Base-by-base conservation (phyloP, 2,797 vertebrate genomes). In the Distichodus sexfasciatus region DNA sequence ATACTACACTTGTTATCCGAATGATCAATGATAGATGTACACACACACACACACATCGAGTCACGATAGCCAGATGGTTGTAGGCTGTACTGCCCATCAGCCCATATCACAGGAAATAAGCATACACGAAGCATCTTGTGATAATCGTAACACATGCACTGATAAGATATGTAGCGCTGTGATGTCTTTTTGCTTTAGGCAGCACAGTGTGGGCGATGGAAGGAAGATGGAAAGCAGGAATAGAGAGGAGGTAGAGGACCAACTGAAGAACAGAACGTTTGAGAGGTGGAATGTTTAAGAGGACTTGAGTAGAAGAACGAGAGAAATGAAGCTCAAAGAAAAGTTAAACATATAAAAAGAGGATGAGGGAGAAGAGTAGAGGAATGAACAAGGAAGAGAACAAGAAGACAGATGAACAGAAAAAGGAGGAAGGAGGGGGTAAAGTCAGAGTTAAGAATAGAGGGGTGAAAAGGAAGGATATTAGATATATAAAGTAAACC, bases 101-200 rank as follows among this genome's bases (percentile, higher is more conserved):
- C 50, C 50, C 57, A 63, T 41, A 66, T 78, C 54, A 72, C 69
- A 75, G 65, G 62, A 69, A 72, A 58, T 54, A 59, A 66, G 60
- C 41, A 69, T 66, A 57, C 55, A 62, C 60, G 72, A 78, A 75
- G 60, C 11, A 24, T 66, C 29, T 59, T 73, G 21, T 63, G 38
- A 72, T 51, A 63, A 74, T 62, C 57, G 64, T 43, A 64, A 60
- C 59, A 63, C 47, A 66, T 69, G 54, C 6, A 47, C 53, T 50
- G 68, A 71, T 68, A 68, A 72, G 54, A 74, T 61, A 61, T 35
- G 57, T 75, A 60, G 60, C 0, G 15, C 64, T 48, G 40, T 58
- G 57, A 24, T 67, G 35, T 71, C 61, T 55, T 57, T 36, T 26
- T 53, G 54, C 69, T 26, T 63, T 50, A 1, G 55, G 36, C 26